A percentile compares a stretch with the other conserved stretches of the same genome.
Conservation (phyloP, 2,797 vertebrate genomes). For the Chanos chanos region DNA sequence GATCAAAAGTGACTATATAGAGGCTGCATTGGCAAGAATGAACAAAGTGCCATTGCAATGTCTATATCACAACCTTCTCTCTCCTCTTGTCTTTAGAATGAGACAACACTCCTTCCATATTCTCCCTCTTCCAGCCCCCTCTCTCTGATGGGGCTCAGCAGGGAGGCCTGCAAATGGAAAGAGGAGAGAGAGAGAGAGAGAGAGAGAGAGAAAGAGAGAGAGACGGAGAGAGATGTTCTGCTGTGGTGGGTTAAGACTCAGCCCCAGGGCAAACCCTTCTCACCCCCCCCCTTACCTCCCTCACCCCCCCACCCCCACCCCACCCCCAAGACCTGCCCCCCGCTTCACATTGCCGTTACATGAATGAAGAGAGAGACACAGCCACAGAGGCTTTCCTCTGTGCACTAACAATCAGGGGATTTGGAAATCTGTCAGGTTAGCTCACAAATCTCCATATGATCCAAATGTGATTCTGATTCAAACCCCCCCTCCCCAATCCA, state of each 20-base stretch:
- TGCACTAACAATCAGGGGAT: conserved; percentile 41
- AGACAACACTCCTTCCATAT: conserved; percentile 35
- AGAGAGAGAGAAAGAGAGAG: conserved; percentile 18
- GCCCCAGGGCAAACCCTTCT: conserved; percentile 37
- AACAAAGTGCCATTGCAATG: too few species aligned
- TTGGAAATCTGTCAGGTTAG: conserved; percentile 51
- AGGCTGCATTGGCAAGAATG: too few species aligned
- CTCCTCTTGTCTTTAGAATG: too few species aligned
- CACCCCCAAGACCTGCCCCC: conserved; percentile 27
- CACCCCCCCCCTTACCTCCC: conserved; percentile 20
- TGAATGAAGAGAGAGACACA: conserved; percentile 30
- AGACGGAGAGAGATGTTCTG: conserved; percentile 16
- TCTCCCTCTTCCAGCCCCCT: conserved; percentile 57
- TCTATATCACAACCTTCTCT: too few species aligned
- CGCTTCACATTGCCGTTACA: conserved; percentile 28
- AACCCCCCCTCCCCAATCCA: conserved; percentile 39
- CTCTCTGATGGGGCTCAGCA: conserved; percentile 79
- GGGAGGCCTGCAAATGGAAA: conserved; percentile 66
- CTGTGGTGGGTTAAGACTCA: conserved; percentile 3
- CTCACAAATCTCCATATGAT: conserved; percentile 53
- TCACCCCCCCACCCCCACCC: not conserved
- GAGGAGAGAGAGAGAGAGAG: conserved; percentile 1
- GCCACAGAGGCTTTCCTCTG: conserved; percentile 13
- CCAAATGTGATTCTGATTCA: conserved; percentile 57
- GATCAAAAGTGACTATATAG: too few species aligned